These are phyloP conservation scores for Conomelus anceps DNA, from an alignment of 2,888 invertebrate genomes.

Conservation along the genomic window DNA sequence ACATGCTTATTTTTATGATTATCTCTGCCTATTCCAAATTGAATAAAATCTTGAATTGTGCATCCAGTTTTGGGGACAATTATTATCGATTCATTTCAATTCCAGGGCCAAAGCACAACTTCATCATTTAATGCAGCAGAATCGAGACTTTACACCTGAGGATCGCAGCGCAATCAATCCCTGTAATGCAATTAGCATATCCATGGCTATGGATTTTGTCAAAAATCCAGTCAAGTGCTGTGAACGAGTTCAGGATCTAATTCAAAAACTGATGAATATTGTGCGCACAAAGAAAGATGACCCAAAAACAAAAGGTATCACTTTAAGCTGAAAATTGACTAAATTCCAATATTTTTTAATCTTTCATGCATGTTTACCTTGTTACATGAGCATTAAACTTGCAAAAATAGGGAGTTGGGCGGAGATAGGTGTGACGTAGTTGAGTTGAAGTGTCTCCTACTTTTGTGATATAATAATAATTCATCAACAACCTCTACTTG, in stretches of 20 bases:
- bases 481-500: too few species aligned
- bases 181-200: conserved; percentile 83
- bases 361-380: too few species aligned
- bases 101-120: conserved; percentile 88
- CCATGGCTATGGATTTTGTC: conserved; percentile 87
- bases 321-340: neutral
- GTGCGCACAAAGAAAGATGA: conserved; percentile 82
- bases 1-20: too few species aligned
- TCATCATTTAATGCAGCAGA: conserved; percentile 86
- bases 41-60: too few species aligned
- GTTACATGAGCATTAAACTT: too few species aligned
- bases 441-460: too few species aligned
- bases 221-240: conserved; percentile 94
- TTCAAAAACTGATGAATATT: conserved; percentile 77
- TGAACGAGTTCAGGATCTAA: conserved; percentile 78
- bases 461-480: too few species aligned
- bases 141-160: conserved; percentile 75
- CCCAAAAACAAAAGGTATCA: conserved; percentile 71
- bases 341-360: too few species aligned
- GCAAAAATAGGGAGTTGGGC: too few species aligned
- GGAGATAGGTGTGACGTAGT: too few species aligned
- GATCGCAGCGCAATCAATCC: conserved; percentile 88
- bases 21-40: too few species aligned
- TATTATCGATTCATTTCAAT: conserved; percentile 16
- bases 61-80: neutral